Conservation (phyloP, 2,113 vertebrate species). For the Nothoprocta perdicaria region DNA sequence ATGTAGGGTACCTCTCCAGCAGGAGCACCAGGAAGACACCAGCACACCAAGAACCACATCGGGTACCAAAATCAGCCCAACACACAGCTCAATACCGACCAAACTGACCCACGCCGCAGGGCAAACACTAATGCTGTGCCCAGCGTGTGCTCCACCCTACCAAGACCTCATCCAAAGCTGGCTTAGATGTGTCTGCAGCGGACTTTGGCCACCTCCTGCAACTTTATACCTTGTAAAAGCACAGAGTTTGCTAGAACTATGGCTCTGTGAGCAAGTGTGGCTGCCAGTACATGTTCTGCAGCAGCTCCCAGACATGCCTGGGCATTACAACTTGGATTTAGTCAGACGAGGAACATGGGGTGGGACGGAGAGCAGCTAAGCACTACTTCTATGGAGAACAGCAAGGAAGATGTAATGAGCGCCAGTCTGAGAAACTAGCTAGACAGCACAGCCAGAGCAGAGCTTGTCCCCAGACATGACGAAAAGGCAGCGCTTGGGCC, state of each 20-base stretch:
- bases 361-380: neutral
- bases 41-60: neutral
- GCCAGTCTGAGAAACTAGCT: neutral
- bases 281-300: neutral
- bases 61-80: no score
- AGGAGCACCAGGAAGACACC: no score
- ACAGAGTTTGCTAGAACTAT: rapidly evolving
- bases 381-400: neutral
- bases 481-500: neutral
- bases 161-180: neutral
- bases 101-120: neutral
- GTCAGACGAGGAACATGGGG: rapidly evolving
- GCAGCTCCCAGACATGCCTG: neutral
- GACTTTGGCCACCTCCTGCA: neutral
- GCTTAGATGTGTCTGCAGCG: neutral
- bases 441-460: neutral
- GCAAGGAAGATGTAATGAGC: rapidly evolving
- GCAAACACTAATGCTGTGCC: neutral
- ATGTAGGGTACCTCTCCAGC: neutral
- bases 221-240: neutral
- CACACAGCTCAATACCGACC: neutral
- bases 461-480: neutral
- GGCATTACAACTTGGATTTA: neutral
- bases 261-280: neutral
- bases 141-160: neutral